Evolutionary conservation across 2,888 invertebrate species (phyloP).

Genomic region (Argyresthia goedartella): DNA sequence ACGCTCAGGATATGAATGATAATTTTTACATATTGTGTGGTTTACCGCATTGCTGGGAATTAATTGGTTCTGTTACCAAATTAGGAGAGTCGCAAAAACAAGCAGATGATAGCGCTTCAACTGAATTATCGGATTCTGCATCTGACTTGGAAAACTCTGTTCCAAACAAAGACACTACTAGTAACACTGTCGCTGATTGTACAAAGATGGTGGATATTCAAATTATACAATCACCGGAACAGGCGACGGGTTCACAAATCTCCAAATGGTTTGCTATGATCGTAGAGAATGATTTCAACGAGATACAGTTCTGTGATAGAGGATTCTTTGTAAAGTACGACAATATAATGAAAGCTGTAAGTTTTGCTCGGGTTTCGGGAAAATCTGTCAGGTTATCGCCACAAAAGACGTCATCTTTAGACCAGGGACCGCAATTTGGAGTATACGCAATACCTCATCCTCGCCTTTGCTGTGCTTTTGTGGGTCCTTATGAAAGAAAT

Average conservation of each 20-base stretch:
- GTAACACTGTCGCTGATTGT: not conserved
- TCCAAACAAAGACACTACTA: not conserved
- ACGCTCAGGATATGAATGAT: slow-evolving; percentile 37
- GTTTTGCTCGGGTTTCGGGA: slow-evolving; percentile 48
- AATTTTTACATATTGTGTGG: slow-evolving; percentile 54
- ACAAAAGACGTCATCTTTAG: slow-evolving; percentile 28
- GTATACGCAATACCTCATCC: slow-evolving; percentile 51
- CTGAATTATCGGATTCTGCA: too few species aligned
- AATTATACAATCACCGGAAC: not conserved
- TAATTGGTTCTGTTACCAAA: slow-evolving; percentile 48
- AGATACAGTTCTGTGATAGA: slow-evolving; percentile 58
- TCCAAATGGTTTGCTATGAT: slow-evolving; percentile 71
- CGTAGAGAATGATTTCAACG: slow-evolving; percentile 64
- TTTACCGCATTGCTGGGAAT: slow-evolving; percentile 50
- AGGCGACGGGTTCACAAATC: not conserved
- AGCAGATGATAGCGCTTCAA: too few species aligned
- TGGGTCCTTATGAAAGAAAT: slow-evolving; percentile 52
- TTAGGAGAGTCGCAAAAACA: slow-evolving; percentile 15
- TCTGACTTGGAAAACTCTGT: slow-evolving; percentile 8
- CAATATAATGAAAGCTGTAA: slow-evolving; percentile 57
- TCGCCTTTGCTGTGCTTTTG: slow-evolving; percentile 41
- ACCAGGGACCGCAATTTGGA: slow-evolving; percentile 41
- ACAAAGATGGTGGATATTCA: not conserved
- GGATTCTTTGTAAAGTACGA: slow-evolving; percentile 67
- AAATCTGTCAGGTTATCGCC: slow-evolving; percentile 62